Conservation (phyloP, 2,797 vertebrate genomes). For the Sebastes trivittatus region DNA sequence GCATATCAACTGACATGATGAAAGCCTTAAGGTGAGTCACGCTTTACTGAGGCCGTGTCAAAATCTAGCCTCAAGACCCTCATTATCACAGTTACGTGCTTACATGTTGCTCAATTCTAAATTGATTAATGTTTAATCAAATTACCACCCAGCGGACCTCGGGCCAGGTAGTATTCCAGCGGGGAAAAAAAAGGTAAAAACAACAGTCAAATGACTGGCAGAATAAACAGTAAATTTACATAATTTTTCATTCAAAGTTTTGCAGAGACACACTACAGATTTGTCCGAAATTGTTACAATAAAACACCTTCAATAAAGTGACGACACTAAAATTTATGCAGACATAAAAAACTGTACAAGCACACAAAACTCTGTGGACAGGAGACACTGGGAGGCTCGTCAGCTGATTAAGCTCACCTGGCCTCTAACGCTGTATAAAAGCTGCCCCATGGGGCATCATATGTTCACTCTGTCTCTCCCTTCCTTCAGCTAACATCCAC, state of each 20-base stretch:
- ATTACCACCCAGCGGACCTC: neutral
- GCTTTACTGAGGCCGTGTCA: neutral
- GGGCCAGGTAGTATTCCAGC: neutral
- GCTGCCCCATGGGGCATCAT: neutral
- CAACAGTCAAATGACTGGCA: neutral
- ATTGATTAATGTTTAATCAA: neutral
- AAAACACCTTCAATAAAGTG: neutral
- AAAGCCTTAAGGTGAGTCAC: neutral
- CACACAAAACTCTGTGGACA: neutral
- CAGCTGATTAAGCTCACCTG: neutral
- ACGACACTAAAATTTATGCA: neutral
- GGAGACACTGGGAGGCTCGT: too few species aligned
- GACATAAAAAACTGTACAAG: neutral
- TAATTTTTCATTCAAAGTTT: neutral
- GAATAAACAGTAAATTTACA: neutral
- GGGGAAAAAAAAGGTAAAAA: neutral
- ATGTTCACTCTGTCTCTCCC: neutral
- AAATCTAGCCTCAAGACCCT: neutral
- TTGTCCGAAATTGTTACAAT: neutral
- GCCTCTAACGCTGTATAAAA: neutral
- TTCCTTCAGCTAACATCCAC: neutral
- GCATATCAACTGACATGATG: neutral
- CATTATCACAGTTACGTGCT: neutral
- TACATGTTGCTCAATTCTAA: neutral
- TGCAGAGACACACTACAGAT: neutral